These are phyloP conservation scores for Xenopus petersii DNA, from an alignment of 2,797 vertebrate species.

Conservation along the genomic window DNA sequence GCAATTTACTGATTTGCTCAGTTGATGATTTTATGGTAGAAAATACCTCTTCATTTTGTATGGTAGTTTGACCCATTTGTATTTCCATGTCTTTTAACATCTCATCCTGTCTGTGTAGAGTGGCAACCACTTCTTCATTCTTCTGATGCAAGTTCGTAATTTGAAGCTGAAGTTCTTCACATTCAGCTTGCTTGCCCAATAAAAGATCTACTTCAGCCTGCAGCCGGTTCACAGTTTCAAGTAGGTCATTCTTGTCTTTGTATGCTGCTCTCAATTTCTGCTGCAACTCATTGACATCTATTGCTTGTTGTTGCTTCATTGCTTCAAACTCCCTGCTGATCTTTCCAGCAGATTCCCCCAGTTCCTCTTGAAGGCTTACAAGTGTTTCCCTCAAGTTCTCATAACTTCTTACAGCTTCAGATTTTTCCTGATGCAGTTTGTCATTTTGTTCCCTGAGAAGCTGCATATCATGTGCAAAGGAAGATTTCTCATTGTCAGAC, in stretches of 20 bases:
- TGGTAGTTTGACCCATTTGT: conserved; percentile 57
- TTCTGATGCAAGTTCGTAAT: conserved; percentile 65
- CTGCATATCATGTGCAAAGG: conserved; percentile 64
- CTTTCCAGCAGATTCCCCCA: conserved; percentile 79
- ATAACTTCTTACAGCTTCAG: conserved; percentile 74
- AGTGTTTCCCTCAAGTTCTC: conserved; percentile 76
- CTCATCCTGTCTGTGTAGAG: conserved; percentile 70
- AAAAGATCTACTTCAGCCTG: conserved; percentile 62
- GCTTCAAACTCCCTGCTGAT: conserved; percentile 80
- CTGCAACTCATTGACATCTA: conserved; percentile 75
- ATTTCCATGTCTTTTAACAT: conserved; percentile 68
- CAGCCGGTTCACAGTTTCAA: conserved; percentile 68
- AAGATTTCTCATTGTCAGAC: conserved; percentile 65
- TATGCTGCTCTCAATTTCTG: conserved; percentile 73
- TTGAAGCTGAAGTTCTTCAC: conserved; percentile 66
- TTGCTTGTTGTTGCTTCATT: conserved; percentile 81
- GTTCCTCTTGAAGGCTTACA: conserved; percentile 76
- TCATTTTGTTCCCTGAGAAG: conserved; percentile 71
- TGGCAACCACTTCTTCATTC: conserved; percentile 65
- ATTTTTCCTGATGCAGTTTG: conserved; percentile 72
- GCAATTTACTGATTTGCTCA: conserved; percentile 61
- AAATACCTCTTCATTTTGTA: conserved; percentile 63
- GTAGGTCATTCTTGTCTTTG: conserved; percentile 75
- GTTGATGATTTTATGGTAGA: conserved; percentile 60
- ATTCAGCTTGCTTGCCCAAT: conserved; percentile 53